Base-by-base conservation (phyloP, 2,797 vertebrate genomes). In the Naso thynnoides region DNA sequence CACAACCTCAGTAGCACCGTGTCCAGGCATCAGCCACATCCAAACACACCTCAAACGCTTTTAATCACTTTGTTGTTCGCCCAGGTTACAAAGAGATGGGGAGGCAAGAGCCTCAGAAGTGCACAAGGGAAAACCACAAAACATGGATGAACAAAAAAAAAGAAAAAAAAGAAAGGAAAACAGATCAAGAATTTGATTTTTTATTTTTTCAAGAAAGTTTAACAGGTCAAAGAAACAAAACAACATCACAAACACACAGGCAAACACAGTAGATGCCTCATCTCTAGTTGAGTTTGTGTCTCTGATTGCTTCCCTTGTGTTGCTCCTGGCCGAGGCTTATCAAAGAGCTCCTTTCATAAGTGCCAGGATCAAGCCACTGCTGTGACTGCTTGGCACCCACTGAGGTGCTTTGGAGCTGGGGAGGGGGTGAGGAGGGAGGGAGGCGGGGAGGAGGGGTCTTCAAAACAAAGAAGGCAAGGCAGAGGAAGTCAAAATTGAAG, bases 261-360 rank as follows among this genome's bases (percentile, higher is more conserved):
- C 70, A 82, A 85, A 87, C 86, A 80, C 81, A 81, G 80, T 79
- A 59, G 78, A 87, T 57, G 87, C 75, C 87, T 89, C 83, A 84
- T 92, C 87, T 91, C 84, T 84, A 65, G 90, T 84, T 83, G 84
- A 79, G 86, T 86, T 89, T 88, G 87, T 84, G 86, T 87, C 86
- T 93, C 87, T 93, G 91, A 93, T 91, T 93, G 88, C 90, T 90
- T 94, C 90, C 89, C 91, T 91, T 90, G 91, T 91, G 89, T 90
- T 84, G 83, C 81, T 93, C 78, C 85, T 87, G 89, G 81, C 84
- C 82, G 70, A 83, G 80, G 84, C 86, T 90, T 92, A 93, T 94
- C 90, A 94, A 93, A 94, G 92, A 83, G 83, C 85, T 87, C 79
- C 91, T 91, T 93, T 95, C 92, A 94, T 89, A 91, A 90, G 87